A percentile compares a stretch with the other conserved stretches of the same genome.
phyloP scores from a whole-genome alignment of 2,113 vertebrate genomes.

The Sinocyclocheilus anshuiensis region DNA sequence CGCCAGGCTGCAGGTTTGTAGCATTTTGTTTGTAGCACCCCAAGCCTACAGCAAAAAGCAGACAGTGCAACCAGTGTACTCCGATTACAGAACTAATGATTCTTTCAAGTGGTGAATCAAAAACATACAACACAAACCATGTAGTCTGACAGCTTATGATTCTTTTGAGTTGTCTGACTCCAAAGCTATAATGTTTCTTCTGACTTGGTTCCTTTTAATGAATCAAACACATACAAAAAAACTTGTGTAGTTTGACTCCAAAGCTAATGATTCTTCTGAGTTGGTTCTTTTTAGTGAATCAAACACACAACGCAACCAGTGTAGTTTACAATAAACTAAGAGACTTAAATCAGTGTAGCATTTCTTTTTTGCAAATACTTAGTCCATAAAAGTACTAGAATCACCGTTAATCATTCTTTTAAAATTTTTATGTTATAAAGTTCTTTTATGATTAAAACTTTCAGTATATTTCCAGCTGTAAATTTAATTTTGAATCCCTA shows the following conservation, averaged over 20 bases:
- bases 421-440: background rate
- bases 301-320: background rate
- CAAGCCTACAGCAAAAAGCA: background rate
- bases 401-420: background rate
- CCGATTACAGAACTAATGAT: background rate
- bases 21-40: background rate
- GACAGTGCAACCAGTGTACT: background rate
- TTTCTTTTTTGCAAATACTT: background rate
- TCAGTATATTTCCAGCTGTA: background rate
- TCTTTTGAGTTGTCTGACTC: background rate
- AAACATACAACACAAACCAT: background rate
- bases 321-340: background rate
- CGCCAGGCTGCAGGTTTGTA: background rate
- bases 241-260: no score
- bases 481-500: background rate
- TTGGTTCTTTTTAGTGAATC: no score
- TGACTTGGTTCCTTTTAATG: background rate
- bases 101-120: background rate
- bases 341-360: background rate
- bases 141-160: background rate
- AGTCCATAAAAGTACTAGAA: background rate
- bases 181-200: background rate
- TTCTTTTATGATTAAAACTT: background rate
- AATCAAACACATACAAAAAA: no score
- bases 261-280: no score